Evolutionary conservation across 2,888 invertebrate genomes (phyloP).

Genomic region (Parasteatoda lunata): DNA sequence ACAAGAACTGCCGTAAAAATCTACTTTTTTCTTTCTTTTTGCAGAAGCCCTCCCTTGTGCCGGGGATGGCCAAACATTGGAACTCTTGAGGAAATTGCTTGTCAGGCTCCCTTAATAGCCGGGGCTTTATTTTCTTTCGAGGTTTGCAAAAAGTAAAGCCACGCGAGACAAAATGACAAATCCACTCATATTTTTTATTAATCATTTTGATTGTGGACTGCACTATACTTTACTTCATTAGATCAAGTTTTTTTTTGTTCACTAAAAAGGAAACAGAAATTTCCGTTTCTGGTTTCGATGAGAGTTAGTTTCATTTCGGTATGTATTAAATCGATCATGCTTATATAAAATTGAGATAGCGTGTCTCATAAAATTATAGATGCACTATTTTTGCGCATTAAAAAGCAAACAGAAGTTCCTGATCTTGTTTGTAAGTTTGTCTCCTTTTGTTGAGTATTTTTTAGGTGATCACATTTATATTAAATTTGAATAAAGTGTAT

Average conservation of each 20-base stretch:
- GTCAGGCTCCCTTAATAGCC: conserved; percentile 44
- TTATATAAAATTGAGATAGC: no score
- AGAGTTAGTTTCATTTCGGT: no score
- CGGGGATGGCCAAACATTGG: background rate
- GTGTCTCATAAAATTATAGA: no score
- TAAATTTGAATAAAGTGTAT: no score
- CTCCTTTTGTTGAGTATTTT: no score
- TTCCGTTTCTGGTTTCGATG: no score
- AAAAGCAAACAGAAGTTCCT: no score
- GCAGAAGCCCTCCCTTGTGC: background rate
- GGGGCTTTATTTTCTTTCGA: conserved; percentile 15
- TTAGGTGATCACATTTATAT: no score
- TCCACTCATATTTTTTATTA: background rate
- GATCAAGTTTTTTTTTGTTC: conserved; percentile 9
- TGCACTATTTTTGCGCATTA: no score
- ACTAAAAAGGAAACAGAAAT: background rate
- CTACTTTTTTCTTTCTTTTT: conserved; percentile 1
- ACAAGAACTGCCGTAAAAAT: conserved; percentile 50
- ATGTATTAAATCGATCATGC: no score
- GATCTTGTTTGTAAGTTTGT: no score
- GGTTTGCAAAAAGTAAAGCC: conserved; percentile 10
- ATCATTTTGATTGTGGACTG: background rate
- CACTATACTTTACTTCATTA: background rate
- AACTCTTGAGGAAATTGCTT: conserved; percentile 52
- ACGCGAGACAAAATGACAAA: conserved; percentile 29